Conservation (phyloP, 2,888 invertebrate genomes). For the Drosophila falleni region DNA sequence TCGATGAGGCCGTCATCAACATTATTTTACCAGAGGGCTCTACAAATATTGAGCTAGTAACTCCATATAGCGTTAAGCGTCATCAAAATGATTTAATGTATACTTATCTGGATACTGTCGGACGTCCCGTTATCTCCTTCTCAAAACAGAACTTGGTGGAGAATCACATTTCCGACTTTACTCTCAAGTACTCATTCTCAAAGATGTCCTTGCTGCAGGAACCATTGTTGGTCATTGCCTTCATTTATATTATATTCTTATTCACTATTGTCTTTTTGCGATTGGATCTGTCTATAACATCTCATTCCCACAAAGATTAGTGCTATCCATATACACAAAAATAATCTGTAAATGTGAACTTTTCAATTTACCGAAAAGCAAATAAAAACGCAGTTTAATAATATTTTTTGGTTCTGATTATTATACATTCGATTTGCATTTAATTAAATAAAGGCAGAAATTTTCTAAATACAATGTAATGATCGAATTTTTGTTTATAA, state of each 20-base stretch:
- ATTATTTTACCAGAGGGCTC: slow-evolving; percentile 98
- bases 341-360: slow-evolving; percentile 15
- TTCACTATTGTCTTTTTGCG: slow-evolving; percentile 97
- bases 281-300: slow-evolving; percentile 97
- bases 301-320: slow-evolving; percentile 70
- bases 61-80: slow-evolving; percentile 93
- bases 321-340: neutral
- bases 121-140: slow-evolving; percentile 94
- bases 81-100: slow-evolving; percentile 91
- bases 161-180: slow-evolving; percentile 98
- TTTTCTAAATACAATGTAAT: slow-evolving; percentile 13
- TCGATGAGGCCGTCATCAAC: slow-evolving; percentile 94
- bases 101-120: slow-evolving; percentile 98
- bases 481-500: slow-evolving; percentile 11
- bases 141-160: slow-evolving; percentile 95
- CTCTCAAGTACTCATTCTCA: slow-evolving; percentile 95
- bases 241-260: slow-evolving; percentile 95
- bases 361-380: slow-evolving; percentile 20
- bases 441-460: slow-evolving; percentile 22
- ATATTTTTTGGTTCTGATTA: slow-evolving; percentile 32
- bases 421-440: slow-evolving; percentile 27
- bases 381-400: slow-evolving; percentile 27
- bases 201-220: slow-evolving; percentile 95
- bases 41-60: slow-evolving; percentile 91
- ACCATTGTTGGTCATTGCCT: slow-evolving; percentile 94